A percentile compares a stretch with the other conserved stretches of the same genome.
These are phyloP conservation scores for Linurgus olivaceus DNA, from an alignment of 2,797 vertebrate genomes.

Conservation along the genomic window DNA sequence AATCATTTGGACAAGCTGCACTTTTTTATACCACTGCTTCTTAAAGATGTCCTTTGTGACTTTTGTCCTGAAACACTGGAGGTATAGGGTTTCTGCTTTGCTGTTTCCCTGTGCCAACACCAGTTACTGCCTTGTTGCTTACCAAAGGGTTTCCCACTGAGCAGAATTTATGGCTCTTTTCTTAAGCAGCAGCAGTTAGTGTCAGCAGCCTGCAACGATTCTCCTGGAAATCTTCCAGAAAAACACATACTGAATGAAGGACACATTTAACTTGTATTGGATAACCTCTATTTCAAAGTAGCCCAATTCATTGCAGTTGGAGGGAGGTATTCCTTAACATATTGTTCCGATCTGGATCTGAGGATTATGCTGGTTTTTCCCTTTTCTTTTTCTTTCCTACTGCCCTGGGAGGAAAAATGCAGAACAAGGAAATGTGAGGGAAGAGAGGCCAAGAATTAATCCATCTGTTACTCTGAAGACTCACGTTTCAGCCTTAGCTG, in stretches of 20 bases:
- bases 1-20: neutral
- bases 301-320: neutral
- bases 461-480: neutral
- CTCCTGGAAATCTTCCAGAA: neutral
- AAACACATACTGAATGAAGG: neutral
- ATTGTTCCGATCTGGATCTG: neutral
- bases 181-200: neutral
- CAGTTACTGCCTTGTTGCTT: neutral
- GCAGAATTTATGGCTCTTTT: neutral
- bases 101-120: neutral
- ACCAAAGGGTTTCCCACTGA: neutral
- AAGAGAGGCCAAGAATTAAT: constrained; percentile 6
- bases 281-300: neutral
- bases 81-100: neutral
- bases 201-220: neutral
- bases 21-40: neutral
- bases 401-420: neutral
- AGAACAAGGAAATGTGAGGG: neutral
- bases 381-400: neutral
- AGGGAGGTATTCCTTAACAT: neutral
- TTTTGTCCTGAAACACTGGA: neutral
- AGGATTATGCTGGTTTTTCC: neutral
- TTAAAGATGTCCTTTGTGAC: neutral
- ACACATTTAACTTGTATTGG: neutral
- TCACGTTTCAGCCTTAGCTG: neutral